Conservation (phyloP, 1,140 invertebrate species). For the Zaprionus taronus region DNA sequence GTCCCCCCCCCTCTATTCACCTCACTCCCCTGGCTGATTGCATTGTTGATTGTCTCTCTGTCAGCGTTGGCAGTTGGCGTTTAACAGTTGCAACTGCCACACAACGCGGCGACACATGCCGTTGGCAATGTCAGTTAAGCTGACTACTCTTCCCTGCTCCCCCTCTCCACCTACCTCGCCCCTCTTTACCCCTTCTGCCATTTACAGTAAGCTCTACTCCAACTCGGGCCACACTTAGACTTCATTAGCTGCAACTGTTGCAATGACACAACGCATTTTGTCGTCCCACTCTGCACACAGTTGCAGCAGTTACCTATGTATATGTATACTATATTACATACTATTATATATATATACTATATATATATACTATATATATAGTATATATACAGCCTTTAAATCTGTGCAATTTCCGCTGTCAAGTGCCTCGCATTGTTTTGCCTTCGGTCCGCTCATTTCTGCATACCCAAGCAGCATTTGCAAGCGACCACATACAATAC, state of each 20-base stretch:
- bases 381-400: background rate
- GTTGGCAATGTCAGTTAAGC: conserved; percentile 51
- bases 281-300: conserved; percentile 27
- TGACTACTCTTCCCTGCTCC: background rate
- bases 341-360: background rate
- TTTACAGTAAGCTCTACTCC: conserved; percentile 21
- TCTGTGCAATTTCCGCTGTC: conserved; percentile 40
- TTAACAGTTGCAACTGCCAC: conserved; percentile 33
- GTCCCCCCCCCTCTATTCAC: background rate
- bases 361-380: background rate
- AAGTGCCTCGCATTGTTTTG: conserved; percentile 51
- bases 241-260: conserved; percentile 67
- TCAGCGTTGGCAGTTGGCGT: conserved; percentile 53
- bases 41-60: conserved; percentile 53
- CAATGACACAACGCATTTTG: conserved; percentile 65
- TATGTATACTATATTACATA: background rate
- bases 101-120: conserved; percentile 46
- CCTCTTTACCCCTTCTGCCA: background rate
- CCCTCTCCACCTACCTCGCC: background rate
- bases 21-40: conserved; percentile 29
- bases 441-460: conserved; percentile 35
- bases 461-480: conserved; percentile 18
- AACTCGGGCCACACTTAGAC: conserved; percentile 14
- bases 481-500: background rate
- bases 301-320: background rate